Evolutionary conservation across 2,113 vertebrate species (phyloP).

Genomic region (Phaethon lepturus): DNA sequence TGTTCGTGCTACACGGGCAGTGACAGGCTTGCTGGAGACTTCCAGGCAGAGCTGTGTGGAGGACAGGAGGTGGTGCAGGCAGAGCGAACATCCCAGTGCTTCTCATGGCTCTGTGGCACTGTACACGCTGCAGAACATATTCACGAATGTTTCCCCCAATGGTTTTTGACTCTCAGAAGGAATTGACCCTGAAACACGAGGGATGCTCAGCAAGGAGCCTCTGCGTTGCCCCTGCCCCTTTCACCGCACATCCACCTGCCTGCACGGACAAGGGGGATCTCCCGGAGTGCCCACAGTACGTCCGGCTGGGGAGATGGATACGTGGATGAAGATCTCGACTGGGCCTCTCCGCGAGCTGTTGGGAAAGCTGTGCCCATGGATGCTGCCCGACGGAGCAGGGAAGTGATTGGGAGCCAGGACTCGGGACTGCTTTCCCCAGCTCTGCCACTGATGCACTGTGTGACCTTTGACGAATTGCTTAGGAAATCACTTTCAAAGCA

Average conservation of each 20-base stretch:
- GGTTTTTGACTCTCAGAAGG: background rate
- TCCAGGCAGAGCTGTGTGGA: background rate
- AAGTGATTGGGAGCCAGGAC: background rate
- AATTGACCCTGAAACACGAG: background rate
- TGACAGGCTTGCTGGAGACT: background rate
- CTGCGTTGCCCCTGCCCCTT: background rate
- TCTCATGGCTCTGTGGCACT: background rate
- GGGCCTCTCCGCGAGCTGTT: background rate
- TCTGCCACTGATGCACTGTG: background rate
- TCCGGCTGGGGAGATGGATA: background rate
- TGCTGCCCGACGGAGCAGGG: background rate
- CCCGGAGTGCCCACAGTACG: background rate
- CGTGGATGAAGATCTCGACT: background rate
- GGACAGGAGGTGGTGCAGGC: background rate
- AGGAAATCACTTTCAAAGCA: slow-evolving; percentile 25
- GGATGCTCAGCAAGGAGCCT: background rate
- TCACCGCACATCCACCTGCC: background rate
- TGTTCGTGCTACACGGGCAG: background rate
- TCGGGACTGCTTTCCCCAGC: background rate
- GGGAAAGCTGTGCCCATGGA: background rate
- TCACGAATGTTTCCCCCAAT: background rate
- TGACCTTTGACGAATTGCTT: background rate
- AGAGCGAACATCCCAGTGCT: background rate
- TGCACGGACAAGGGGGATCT: fast-evolving
- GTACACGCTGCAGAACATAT: fast-evolving